Base-by-base conservation (phyloP, 2,797 vertebrate species). In the Bradypus variegatus region DNA sequence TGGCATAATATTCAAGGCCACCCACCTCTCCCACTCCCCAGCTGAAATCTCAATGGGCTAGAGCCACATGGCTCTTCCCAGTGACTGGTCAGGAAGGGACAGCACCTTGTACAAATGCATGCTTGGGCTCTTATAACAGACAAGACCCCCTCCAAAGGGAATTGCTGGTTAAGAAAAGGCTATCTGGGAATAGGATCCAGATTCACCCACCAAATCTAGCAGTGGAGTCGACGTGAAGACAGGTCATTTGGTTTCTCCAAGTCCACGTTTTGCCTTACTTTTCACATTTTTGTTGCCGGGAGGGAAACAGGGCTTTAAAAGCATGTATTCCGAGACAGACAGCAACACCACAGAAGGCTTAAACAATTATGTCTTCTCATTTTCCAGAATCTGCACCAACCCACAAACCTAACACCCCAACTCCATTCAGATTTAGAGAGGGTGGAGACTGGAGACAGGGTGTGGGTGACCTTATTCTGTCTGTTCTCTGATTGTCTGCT, bases 291-390 rank as follows among this genome's bases (percentile, higher is more conserved):
- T 58, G 31, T 77, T 93, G 73, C 80, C 88, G 45, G 55, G 50
- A 91, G 12, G 41, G 27, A 93, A 87, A 72, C 27, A 41, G 58
- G 75, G 75, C 89, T 82, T 93, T 92, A 75, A 94, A 93, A 50
- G 36, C 73, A 64, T 3, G 62, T 25, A 70, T 88, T 92, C 83
- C 83, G 73, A 86, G 89, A 86, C 84, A 82, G 58, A 87, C 15
- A 60, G 45, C 5, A 50, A 89, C 64, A 89, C 91, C 92, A 90
- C 53, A 41, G 86, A 96, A 84, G 95, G 81, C 88, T 95, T 95
- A 82, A 53, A 94, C 18, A 92, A 96, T 75, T 48, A 90, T 93
- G 95, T 96, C 81, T 88, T 91, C 93, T 90, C 92, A 86, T 91
- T 31, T 95, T 95, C 85, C 86, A 95, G 70, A 93, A 92, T 77